Percentiles rank a stretch among this genome's conserved stretches.
phyloP scores from a whole-genome alignment of 30 jellyfish, hydroid and myxozoan genomes.

The Pelagia noctiluca region DNA sequence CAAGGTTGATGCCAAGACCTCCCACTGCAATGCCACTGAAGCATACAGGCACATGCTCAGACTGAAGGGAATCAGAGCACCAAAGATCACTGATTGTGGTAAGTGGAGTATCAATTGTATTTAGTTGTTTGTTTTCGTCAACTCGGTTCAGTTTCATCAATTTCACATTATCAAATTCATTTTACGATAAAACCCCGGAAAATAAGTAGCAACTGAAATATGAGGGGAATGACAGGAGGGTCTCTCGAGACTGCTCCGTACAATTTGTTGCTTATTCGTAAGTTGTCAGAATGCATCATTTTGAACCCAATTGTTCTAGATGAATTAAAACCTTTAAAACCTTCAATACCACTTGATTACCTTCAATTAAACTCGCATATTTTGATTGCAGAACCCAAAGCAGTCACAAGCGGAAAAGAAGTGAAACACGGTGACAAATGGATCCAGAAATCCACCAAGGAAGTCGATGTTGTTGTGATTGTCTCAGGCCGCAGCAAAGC shows the following conservation, averaged over 20 bases:
- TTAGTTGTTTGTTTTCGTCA: no score
- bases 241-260: no score
- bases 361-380: neutral
- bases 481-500: slow-evolving; percentile 81
- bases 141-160: no score
- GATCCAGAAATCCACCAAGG: slow-evolving; percentile 71
- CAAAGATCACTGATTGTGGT: slow-evolving; percentile 78
- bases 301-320: no score
- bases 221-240: no score
- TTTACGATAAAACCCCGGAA: no score
- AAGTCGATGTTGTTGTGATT: slow-evolving; percentile 84
- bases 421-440: slow-evolving; percentile 35
- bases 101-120: slow-evolving; percentile 39
- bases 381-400: neutral
- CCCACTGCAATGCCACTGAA: slow-evolving; percentile 88
- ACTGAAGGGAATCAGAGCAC: slow-evolving; percentile 58
- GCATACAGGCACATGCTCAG: slow-evolving; percentile 80
- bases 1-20: slow-evolving; percentile 1
- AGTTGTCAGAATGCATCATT: no score
- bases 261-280: no score
- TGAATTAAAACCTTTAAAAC: slow-evolving; percentile 5
- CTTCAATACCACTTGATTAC: neutral
- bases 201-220: no score
- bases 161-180: no score
- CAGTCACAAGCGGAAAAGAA: neutral